A percentile compares a stretch with the other conserved stretches of the same genome.
These are phyloP conservation scores for Lycaena phlaeas DNA, from an alignment of 2,888 invertebrate genomes.

Conservation along the genomic window DNA sequence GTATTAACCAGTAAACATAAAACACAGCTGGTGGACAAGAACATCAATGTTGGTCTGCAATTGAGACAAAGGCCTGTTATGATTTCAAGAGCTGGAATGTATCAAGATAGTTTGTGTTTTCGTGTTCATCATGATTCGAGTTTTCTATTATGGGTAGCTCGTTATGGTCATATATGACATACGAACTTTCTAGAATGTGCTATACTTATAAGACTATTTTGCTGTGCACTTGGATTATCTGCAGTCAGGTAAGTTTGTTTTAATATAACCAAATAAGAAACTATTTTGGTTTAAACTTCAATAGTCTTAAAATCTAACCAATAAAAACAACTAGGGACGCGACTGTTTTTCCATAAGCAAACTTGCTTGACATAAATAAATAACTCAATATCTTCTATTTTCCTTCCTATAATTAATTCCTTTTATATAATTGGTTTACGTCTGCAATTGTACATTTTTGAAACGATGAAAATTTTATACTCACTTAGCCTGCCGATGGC, in stretches of 20 bases:
- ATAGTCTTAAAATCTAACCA: no score
- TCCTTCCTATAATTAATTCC: no score
- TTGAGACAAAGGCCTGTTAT: conserved; percentile 59
- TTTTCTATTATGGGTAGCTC: conserved; percentile 4
- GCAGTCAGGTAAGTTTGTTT: conserved; percentile 13
- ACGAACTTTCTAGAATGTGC: conserved; percentile 11
- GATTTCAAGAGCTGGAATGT: conserved; percentile 44
- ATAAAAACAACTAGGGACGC: no score
- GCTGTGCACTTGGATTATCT: conserved; percentile 8
- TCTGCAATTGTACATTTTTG: no score
- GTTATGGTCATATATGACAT: conserved; percentile 20
- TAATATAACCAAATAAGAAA: no score
- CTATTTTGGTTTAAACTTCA: no score
- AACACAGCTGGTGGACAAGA: conserved; percentile 40
- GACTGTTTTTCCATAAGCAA: no score
- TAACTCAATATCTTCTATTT: no score
- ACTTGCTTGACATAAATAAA: no score
- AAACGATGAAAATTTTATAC: no score
- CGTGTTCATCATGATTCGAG: neutral
- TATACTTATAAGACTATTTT: conserved; percentile 1
- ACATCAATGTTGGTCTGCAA: conserved; percentile 35
- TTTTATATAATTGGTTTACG: no score
- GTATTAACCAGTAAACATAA: conserved; percentile 45
- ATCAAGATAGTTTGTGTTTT: conserved; percentile 25
- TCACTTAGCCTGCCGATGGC: no score